Conservation (phyloP, 2,797 vertebrate species). For the Lacerta viridis region DNA sequence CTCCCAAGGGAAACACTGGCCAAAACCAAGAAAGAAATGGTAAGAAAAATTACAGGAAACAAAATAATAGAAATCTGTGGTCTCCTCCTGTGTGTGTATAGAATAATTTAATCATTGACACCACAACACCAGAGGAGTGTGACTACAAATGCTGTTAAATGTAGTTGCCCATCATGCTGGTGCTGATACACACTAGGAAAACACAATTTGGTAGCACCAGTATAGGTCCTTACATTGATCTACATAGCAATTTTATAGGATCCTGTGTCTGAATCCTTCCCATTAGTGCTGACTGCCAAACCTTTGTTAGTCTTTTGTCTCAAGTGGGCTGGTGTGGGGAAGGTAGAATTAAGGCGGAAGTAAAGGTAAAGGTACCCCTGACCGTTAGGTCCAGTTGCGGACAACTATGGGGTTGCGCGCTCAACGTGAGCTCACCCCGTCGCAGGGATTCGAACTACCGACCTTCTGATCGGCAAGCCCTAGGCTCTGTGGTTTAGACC, state of each 20-base stretch:
- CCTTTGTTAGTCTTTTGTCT: not conserved
- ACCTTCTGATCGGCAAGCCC: too few relatives aligned
- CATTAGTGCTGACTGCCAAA: not conserved
- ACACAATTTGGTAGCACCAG: not conserved
- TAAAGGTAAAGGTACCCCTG: too few relatives aligned
- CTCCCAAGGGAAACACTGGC: constrained; percentile 89
- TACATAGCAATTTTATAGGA: not conserved
- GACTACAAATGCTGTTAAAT: not conserved
- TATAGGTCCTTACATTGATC: not conserved
- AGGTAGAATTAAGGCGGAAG: too few relatives aligned
- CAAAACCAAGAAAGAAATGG: constrained; percentile 94
- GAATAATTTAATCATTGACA: not conserved
- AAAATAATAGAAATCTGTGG: not conserved
- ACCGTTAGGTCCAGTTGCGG: too few relatives aligned
- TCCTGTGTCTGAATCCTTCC: not conserved
- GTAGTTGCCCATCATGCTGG: too few relatives aligned
- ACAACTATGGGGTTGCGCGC: too few relatives aligned
- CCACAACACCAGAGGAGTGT: not conserved
- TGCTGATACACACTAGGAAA: not conserved
- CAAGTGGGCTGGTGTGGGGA: not conserved
- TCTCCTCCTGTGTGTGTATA: not conserved
- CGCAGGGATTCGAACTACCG: too few relatives aligned
- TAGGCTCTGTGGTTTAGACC: too few relatives aligned
- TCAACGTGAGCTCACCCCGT: too few relatives aligned
- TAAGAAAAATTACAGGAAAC: constrained; percentile 75